These are phyloP conservation scores for Neolamprologus caudopunctatus DNA, from an alignment of 2,113 vertebrate genomes.

Conservation along the genomic window DNA sequence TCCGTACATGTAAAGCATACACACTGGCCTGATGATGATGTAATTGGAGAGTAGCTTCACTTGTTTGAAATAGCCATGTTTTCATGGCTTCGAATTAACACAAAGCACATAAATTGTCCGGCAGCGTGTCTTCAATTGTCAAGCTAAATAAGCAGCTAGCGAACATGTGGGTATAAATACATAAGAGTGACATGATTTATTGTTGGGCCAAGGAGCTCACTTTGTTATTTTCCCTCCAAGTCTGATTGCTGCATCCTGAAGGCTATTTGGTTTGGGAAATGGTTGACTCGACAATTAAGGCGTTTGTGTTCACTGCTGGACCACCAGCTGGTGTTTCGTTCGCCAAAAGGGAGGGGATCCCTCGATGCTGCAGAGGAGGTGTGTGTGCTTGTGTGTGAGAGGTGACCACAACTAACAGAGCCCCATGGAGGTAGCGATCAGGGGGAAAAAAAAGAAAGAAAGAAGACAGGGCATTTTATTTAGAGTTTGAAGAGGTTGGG, in stretches of 20 bases:
- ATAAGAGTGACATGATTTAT: constrained; percentile 66
- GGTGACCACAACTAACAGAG: constrained; percentile 51
- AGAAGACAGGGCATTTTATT: constrained; percentile 56
- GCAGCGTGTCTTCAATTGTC: constrained; percentile 54
- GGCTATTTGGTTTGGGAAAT: constrained; percentile 66
- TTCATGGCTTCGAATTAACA: constrained; percentile 46
- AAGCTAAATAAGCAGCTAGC: constrained; percentile 47
- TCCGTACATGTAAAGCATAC: constrained; percentile 11
- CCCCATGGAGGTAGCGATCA: constrained; percentile 52
- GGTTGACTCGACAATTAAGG: constrained; percentile 66
- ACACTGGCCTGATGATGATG: constrained; percentile 19
- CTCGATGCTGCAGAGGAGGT: background rate
- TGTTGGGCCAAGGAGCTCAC: constrained; percentile 21
- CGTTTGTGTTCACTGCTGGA: constrained; percentile 67
- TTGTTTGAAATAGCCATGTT: constrained; percentile 40
- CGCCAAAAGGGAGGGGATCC: constrained; percentile 20
- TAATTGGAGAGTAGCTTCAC: constrained; percentile 36
- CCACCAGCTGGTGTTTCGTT: constrained; percentile 66
- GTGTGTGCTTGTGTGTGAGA: background rate
- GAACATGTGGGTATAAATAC: constrained; percentile 60
- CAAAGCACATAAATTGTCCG: constrained; percentile 36
- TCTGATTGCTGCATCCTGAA: constrained; percentile 72
- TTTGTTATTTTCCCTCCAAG: constrained; percentile 68
- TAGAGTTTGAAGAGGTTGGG: constrained; percentile 62
- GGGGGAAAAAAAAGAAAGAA: background rate